Evolutionary conservation across 2,113 vertebrate genomes (phyloP).

Genomic region (Brachyhypopomus gauderio): DNA sequence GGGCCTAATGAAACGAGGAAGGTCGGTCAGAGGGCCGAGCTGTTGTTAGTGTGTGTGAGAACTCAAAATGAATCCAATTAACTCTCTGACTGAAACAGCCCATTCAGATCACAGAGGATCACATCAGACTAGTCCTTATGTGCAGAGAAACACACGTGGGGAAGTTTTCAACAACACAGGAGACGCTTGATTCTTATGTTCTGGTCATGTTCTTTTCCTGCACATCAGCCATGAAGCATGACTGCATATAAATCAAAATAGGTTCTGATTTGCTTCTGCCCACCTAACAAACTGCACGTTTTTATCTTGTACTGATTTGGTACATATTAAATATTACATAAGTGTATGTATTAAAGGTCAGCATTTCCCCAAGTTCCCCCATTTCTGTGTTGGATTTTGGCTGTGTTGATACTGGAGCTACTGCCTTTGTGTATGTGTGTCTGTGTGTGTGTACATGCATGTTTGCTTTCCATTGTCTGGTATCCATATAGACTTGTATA

Average conservation of each 20-base stretch:
- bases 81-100: background rate
- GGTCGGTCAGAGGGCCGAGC: constrained; percentile 37
- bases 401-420: background rate
- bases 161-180: background rate
- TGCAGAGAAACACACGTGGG: constrained; percentile 4
- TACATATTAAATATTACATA: background rate
- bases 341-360: background rate
- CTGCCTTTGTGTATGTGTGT: background rate
- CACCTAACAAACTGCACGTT: background rate
- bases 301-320: background rate
- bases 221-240: constrained; percentile 19
- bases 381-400: background rate
- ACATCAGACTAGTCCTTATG: background rate
- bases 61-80: constrained; percentile 32
- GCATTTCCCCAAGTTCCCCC: constrained; percentile 15
- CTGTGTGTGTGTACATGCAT: background rate
- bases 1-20: constrained; percentile 22
- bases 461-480: too few species aligned
- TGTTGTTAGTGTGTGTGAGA: constrained; percentile 43
- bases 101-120: constrained; percentile 25
- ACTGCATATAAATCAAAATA: background rate
- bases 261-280: too few species aligned
- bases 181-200: background rate
- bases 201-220: background rate
- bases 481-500: too few species aligned